Evolutionary conservation across 2,888 invertebrate species (phyloP), one percentile per base, ranked within the genome.

Genomic region (Nephrotoma appendiculata): DNA sequence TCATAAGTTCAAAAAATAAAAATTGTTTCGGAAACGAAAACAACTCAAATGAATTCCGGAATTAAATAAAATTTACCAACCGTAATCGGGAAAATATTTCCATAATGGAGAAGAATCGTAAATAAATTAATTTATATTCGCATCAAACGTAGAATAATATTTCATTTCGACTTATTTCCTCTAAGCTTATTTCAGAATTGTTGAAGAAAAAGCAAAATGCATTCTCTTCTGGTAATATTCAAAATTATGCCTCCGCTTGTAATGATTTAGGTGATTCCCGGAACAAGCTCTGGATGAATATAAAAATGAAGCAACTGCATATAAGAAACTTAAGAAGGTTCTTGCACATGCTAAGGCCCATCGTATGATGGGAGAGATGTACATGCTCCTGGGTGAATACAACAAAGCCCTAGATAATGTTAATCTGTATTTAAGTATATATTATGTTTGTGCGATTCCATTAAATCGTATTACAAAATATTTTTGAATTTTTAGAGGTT

Each of bases 321-420:
- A 95, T 89, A 93, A 95, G 88, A 93, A 93, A 15, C 91, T n/a
- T n/a, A 93, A 94, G 0, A 95, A 96, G 88, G 92, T 93, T 44
- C 92, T 98, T 89, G 95, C 96, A 89, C 94, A 94, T 92, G 98
- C 95, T 0, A 94, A 95, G 88, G 95, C 96, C 0, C 95, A 96
- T 90, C 92, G 98, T 88, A 96, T 96, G 94, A 95, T 98, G 83
- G 98, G 97, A 3, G 98, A 98, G 92, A 96, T 96, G 91, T 95
- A 94, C 89, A 95, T 95, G 91, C 92, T 95, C 83, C 90, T 96
- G 88, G 95, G 94, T 7, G 94, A n/a, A n/a, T n/a, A 95, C 90
- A 94, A 95, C 86, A 94, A 95, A 89, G 98, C 98, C 52, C 92
- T 97, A 52, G 93, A 94, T 87, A 95, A 96, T 90, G 96, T 96